Conservation (phyloP, 1,140 invertebrate species). For the Cherax quadricarinatus region DNA sequence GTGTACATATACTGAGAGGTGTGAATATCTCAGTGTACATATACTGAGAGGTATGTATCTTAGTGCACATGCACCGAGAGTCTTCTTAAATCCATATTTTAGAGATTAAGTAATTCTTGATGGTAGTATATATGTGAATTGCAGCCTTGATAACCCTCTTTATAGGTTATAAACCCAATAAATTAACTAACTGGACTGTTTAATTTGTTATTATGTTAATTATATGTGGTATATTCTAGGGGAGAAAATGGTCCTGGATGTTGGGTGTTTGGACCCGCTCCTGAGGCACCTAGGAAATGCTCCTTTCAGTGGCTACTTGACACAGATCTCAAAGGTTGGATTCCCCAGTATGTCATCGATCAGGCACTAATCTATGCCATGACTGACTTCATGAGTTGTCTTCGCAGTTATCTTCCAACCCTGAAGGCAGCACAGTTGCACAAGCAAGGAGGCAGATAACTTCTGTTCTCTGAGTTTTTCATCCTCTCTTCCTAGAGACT, state of each 20-base stretch:
- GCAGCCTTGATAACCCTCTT: too few relatives aligned
- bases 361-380: conserved; percentile 66
- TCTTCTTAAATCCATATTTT: too few relatives aligned
- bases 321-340: conserved; percentile 77
- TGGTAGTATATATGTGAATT: too few relatives aligned
- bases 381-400: conserved; percentile 67
- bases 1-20: too few relatives aligned
- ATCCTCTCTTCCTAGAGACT: not conserved
- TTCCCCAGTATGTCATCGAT: conserved; percentile 67
- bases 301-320: conserved; percentile 77
- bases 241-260: conserved; percentile 77
- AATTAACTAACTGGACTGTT: too few relatives aligned
- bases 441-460: conserved; percentile 24
- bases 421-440: conserved; percentile 24
- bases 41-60: too few relatives aligned
- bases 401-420: conserved; percentile 25
- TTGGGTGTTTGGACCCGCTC: conserved; percentile 75
- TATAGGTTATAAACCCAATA: too few relatives aligned
- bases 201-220: not conserved
- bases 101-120: too few relatives aligned
- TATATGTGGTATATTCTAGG: conserved; percentile 70
- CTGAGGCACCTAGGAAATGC: conserved; percentile 75
- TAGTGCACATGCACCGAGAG: too few relatives aligned
- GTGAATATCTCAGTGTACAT: too few relatives aligned
- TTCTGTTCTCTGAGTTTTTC: not conserved